These are phyloP conservation scores for Tretioscincus oriximinensis DNA, from an alignment of 2,113 vertebrate genomes.

Conservation along the genomic window DNA sequence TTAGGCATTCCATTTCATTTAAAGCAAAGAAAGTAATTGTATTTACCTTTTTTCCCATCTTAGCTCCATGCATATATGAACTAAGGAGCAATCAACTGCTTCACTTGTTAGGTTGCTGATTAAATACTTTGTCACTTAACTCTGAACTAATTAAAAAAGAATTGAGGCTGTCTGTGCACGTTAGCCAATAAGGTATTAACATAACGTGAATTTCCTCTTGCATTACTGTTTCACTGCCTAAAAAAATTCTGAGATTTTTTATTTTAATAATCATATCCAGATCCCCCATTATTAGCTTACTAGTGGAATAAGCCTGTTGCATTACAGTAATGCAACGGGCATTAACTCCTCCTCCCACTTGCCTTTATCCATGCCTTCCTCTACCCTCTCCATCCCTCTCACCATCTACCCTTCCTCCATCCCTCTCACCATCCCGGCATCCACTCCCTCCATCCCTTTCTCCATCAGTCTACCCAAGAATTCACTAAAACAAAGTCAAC, in stretches of 20 bases:
- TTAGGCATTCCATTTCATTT: constrained; percentile 68
- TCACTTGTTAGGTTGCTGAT: constrained; percentile 75
- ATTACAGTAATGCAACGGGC: no score
- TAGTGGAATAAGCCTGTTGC: no score
- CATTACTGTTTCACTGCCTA: constrained; percentile 7
- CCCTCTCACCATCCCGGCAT: no score
- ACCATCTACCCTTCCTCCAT: no score
- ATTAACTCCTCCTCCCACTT: no score
- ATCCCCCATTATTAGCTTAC: constrained; percentile 3
- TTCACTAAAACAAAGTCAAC: no score
- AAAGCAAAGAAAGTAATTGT: constrained; percentile 70
- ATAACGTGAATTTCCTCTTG: constrained; percentile 45
- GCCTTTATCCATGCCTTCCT: no score
- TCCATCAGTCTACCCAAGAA: no score
- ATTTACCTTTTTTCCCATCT: constrained; percentile 71
- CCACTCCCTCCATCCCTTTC: no score
- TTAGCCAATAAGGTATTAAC: constrained; percentile 60
- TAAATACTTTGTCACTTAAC: constrained; percentile 76
- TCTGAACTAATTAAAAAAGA: constrained; percentile 75
- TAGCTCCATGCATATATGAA: constrained; percentile 21
- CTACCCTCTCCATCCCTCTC: no score
- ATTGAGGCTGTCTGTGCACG: constrained; percentile 59
- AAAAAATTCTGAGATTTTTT: background rate
- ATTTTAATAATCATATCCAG: constrained; percentile 5
- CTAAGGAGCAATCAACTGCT: constrained; percentile 62